phyloP scores from a whole-genome alignment of 53 echinoderm and acorn worm species.

The Astropecten irregularis region DNA sequence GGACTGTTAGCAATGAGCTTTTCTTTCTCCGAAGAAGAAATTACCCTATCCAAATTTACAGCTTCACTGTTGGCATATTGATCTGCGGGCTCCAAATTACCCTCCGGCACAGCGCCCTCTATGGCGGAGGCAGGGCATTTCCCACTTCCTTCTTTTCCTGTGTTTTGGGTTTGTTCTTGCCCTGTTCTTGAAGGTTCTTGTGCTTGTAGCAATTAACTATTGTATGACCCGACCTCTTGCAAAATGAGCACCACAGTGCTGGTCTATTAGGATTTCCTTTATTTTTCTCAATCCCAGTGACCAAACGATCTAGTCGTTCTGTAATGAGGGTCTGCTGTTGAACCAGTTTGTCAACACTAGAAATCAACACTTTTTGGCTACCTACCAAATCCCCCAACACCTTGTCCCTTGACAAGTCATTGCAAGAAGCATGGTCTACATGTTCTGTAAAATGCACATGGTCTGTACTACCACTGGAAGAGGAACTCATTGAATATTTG shows the following conservation, averaged over 20 bases:
- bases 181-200: not conserved
- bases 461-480: not conserved
- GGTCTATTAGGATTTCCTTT: not conserved
- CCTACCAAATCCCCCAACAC: not conserved
- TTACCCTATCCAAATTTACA: slow-evolving; percentile 10
- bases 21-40: not conserved
- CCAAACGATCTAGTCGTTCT: slow-evolving; percentile 7
- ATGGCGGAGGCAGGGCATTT: not conserved
- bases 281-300: not conserved
- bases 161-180: not conserved
- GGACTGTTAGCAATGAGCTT: slow-evolving; percentile 48
- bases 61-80: not conserved
- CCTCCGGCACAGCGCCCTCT: too few relatives aligned
- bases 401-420: not conserved
- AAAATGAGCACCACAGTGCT: not conserved
- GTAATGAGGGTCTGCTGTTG: slow-evolving; percentile 14
- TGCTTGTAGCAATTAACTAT: slow-evolving; percentile 1
- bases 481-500: not conserved
- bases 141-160: not conserved
- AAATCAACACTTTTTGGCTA: not conserved
- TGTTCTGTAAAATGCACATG: not conserved
- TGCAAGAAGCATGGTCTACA: not conserved
- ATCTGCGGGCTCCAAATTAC: not conserved
- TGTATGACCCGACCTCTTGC: slow-evolving; percentile 1
- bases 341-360: not conserved